These are phyloP conservation scores for Conus ventricosus DNA, from an alignment of 1,140 invertebrate genomes.

Conservation along the genomic window DNA sequence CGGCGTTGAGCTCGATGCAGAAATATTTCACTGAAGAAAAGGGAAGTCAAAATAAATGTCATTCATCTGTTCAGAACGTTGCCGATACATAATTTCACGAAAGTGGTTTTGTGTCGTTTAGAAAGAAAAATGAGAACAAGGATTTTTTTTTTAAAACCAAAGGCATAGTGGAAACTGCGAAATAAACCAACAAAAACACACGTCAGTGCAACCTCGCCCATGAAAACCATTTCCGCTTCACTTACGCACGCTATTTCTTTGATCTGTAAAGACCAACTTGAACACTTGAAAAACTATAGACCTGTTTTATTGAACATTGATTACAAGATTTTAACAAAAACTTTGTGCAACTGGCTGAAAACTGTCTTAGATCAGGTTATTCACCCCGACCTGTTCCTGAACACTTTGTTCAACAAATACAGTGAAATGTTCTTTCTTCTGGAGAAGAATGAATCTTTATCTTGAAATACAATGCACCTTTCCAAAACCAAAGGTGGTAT, in stretches of 20 bases:
- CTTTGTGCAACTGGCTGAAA: conserved; percentile 23
- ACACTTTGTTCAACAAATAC: neutral
- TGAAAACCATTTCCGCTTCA: too few relatives aligned
- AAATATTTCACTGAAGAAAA: neutral
- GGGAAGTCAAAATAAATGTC: too few relatives aligned
- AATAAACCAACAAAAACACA: too few relatives aligned
- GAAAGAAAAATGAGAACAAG: too few relatives aligned
- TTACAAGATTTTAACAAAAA: conserved; percentile 42
- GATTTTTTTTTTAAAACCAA: too few relatives aligned
- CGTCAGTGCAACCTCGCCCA: too few relatives aligned
- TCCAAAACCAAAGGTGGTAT: neutral
- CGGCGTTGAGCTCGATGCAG: conserved; percentile 75
- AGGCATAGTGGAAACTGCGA: too few relatives aligned
- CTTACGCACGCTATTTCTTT: too few relatives aligned
- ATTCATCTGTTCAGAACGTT: too few relatives aligned
- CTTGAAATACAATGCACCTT: neutral
- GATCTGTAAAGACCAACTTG: conserved; percentile 42
- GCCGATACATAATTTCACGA: too few relatives aligned
- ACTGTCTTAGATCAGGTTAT: conserved; percentile 21
- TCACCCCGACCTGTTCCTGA: conserved; percentile 33
- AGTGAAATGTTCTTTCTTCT: neutral
- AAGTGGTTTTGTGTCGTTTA: too few relatives aligned
- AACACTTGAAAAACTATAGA: conserved; percentile 41
- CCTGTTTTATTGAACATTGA: conserved; percentile 47
- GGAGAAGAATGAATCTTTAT: neutral